Base-by-base conservation (phyloP, 2,888 invertebrate genomes). In the Odontothrips loti region DNA sequence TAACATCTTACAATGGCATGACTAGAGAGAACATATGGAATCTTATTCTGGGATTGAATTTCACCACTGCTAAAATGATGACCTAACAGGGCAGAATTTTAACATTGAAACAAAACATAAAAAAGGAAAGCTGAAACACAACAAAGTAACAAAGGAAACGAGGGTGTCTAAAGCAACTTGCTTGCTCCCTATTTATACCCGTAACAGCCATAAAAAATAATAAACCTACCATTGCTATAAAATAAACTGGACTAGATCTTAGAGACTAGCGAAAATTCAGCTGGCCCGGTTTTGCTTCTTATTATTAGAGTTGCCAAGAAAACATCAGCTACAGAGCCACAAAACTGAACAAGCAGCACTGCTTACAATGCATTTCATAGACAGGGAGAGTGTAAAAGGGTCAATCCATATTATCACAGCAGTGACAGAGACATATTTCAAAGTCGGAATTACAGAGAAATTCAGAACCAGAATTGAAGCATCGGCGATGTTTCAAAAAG, bases 281-380 rank as follows among this genome's bases (percentile, higher is more conserved):
- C 68, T 27, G 68, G 68, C 68, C 68, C 27, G 68, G 12, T 75
- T 75, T 23, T 27, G 68, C 58, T 58, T 75, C 68, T 75, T 27
- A 75, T 27, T 27, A 27, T 27, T 27, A 75, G 27, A 27, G 68
- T 75, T 75, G 68, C 23, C 10, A 75, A 23, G 27, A 27, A 23
- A 75, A 27, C 27, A 75, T 12, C 23, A 23, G 68, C 23, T 27
- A 75, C 27, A 75, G 68, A 75, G 68, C 68, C 23, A 27, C n/a
- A 27, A 23, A 75, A 75, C 6, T 43, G 34, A 43, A 43, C 34
- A 43, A 43, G 34, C 68, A 75, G 68, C 23, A 75, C 27, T 27
- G 68, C 68, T 27, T 75, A 27, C 12, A 27, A 75, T 75, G 68
- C 84, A 80, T 83, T 83, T 83, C 84, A 82, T 79, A 82, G 80